These are phyloP conservation scores for Halictus quadricinctus DNA, from an alignment of 2,888 invertebrate genomes.

Conservation along the genomic window DNA sequence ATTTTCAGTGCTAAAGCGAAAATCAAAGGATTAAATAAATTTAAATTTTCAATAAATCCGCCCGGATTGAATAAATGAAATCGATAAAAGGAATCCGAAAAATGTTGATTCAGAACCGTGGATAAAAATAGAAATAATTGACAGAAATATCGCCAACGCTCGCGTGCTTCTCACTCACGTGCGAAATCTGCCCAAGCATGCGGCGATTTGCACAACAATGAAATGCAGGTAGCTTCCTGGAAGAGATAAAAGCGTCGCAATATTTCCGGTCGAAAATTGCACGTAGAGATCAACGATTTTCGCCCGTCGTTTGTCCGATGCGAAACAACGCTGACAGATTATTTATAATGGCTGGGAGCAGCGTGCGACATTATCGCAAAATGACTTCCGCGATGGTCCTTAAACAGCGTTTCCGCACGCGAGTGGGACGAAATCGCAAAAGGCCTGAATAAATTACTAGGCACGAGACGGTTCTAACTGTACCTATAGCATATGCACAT, in stretches of 20 bases:
- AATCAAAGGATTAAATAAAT: neutral
- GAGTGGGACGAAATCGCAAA: slow-evolving; percentile 1
- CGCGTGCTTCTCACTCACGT: neutral
- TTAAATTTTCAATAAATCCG: neutral
- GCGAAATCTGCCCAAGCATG: neutral
- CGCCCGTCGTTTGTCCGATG: neutral
- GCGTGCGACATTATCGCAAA: slow-evolving; percentile 25
- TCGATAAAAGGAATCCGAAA: neutral
- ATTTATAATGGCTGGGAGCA: slow-evolving; percentile 13
- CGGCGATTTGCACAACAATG: neutral
- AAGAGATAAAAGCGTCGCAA: neutral
- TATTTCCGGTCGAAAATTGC: slow-evolving; percentile 21
- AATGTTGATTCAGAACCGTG: neutral
- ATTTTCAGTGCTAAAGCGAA: neutral
- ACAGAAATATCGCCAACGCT: neutral
- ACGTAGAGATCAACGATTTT: neutral
- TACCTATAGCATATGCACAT: too few species aligned
- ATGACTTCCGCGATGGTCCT: slow-evolving; percentile 36
- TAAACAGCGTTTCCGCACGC: slow-evolving; percentile 27
- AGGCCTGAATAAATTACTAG: slow-evolving; percentile 25
- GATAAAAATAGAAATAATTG: neutral
- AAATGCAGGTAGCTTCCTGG: neutral
- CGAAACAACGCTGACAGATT: slow-evolving; percentile 26
- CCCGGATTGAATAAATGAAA: too few species aligned
- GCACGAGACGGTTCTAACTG: too few species aligned